Evolutionary conservation across 1,140 invertebrate genomes (phyloP).

Genomic region (Philopotamus ludificatus): DNA sequence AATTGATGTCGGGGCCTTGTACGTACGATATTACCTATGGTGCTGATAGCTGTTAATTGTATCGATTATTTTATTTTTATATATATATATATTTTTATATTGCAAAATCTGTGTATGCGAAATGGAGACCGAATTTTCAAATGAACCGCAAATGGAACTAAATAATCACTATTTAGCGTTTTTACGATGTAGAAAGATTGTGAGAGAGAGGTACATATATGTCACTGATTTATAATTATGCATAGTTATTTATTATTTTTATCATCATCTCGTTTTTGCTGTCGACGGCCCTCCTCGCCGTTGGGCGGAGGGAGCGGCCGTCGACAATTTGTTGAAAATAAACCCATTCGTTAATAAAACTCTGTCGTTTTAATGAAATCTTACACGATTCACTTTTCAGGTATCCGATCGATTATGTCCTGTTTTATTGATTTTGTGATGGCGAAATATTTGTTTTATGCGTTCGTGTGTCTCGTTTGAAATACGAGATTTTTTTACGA

Average conservation of each 20-base stretch:
- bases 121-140: neutral
- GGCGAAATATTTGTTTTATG: too few species aligned
- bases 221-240: neutral
- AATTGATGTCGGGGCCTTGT: neutral
- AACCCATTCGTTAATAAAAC: conserved; percentile 27
- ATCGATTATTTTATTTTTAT: conserved; percentile 12
- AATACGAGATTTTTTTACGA: too few species aligned
- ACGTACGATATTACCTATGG: neutral
- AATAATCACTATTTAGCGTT: too few species aligned
- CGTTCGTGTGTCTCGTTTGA: too few species aligned
- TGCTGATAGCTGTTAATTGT: neutral
- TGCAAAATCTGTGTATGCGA: neutral
- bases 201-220: too few species aligned
- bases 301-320: too few species aligned
- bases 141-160: too few species aligned
- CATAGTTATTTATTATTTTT: conserved; percentile 32
- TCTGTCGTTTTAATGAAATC: conserved; percentile 16
- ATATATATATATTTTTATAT: neutral
- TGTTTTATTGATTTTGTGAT: too few species aligned
- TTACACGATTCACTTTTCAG: too few species aligned
- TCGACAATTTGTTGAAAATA: conserved; percentile 35
- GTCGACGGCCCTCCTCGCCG: neutral
- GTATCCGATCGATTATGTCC: too few species aligned
- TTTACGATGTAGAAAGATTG: too few species aligned
- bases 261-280: conserved; percentile 28